Base-by-base conservation (phyloP, 2,797 vertebrate genomes). In the Typhlichthys eigenmanni region DNA sequence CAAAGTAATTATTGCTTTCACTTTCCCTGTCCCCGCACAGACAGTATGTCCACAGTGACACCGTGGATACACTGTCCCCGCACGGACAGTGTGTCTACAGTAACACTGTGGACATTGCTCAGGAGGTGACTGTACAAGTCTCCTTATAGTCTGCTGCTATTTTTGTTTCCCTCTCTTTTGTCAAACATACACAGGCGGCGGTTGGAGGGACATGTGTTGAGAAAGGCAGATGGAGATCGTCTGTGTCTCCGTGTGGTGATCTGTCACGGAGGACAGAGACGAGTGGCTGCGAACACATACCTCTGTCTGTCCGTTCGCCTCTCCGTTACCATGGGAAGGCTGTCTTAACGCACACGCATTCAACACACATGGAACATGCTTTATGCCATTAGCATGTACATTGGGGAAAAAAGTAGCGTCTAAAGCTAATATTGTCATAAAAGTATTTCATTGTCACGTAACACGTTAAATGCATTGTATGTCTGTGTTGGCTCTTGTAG, bases 321-420 rank as follows among this genome's bases (percentile, higher is more conserved):
- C 47, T 87, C 84, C 87, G 84, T 90, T 85, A 82, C 87, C 87
- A 90, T 90, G 85, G 89, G 83, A 89, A 91, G 86, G 0, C 73
- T 61, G 59, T 77, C 73, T 80, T 85, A 54, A 86, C 63, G 69
- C 73, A 57, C 76, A 71, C 69, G 77, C 71, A 60, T 71, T 69
- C 47, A 48, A 13, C 62, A 58, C 60, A 59, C 19, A 70, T 43
- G 65, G 69, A 72, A 58, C 55, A 56, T 69, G 62, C 38, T 55
- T 13, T 60, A 49, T 71, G 63, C 55, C 45, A 62, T 72, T 83
- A 55, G 66, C 65, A 78, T 72, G 60, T 13, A 58, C 57, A 49
- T 10, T 16, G 16, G 60, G 60, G 60, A 62, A 62, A 67, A 68
- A 69, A 38, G 47, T 13, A n/a, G 10, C 13, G 9, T 43, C 13